phyloP scores from a whole-genome alignment of 2,888 invertebrate species.

The Galerucella pusilla region DNA sequence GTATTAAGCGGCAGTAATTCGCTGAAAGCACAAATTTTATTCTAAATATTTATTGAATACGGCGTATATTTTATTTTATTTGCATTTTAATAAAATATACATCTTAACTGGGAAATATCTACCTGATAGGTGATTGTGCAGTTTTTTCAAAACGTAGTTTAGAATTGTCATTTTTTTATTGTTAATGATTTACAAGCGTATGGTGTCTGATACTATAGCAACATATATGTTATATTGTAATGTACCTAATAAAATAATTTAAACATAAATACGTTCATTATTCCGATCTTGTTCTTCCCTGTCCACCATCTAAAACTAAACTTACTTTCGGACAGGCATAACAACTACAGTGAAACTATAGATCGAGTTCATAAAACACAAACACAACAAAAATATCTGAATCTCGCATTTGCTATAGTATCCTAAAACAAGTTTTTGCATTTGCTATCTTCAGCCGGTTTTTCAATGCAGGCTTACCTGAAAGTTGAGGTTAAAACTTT shows the following conservation, averaged over 20 bases:
- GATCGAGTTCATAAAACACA: too few relatives aligned
- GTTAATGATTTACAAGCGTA: slow-evolving; percentile 61
- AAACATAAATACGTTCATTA: slow-evolving; percentile 21
- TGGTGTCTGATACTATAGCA: slow-evolving; percentile 63
- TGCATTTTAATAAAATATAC: slow-evolving; percentile 34
- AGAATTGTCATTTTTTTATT: slow-evolving; percentile 63
- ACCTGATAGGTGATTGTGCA: slow-evolving; percentile 45
- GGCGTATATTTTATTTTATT: slow-evolving; percentile 47
- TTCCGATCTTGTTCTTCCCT: not conserved
- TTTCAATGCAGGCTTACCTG: too few relatives aligned
- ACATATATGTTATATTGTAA: slow-evolving; percentile 65
- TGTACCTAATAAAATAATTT: slow-evolving; percentile 63
- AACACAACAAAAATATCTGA: too few relatives aligned
- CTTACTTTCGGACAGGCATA: not conserved
- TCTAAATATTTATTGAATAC: slow-evolving; percentile 46
- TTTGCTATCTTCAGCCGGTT: too few relatives aligned
- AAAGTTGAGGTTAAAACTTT: too few relatives aligned
- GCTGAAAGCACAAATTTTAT: slow-evolving; percentile 50
- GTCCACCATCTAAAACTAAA: not conserved
- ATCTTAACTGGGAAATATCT: slow-evolving; percentile 43
- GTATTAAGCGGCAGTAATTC: slow-evolving; percentile 29
- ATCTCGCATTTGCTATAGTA: too few relatives aligned
- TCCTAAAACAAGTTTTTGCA: too few relatives aligned
- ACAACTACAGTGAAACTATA: too few relatives aligned
- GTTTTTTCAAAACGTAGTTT: slow-evolving; percentile 59